Conservation (phyloP, 1,140 invertebrate species). For the Heliconius himera region DNA sequence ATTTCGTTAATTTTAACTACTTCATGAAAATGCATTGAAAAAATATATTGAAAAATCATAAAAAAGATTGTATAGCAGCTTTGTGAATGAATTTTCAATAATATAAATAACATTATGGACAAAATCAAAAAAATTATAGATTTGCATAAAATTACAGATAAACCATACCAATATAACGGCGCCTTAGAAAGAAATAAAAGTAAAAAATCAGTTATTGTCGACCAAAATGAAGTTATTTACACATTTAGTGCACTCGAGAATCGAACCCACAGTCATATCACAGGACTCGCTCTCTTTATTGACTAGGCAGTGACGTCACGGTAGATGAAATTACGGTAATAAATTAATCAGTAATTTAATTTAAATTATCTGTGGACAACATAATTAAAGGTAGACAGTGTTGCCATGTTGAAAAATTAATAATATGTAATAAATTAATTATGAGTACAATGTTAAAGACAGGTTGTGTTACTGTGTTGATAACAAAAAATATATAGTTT, state of each 20-base stretch:
- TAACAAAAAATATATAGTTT: too few relatives aligned
- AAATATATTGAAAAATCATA: too few relatives aligned
- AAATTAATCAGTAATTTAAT: constrained; percentile 14
- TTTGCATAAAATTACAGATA: background rate
- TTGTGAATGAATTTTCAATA: too few relatives aligned
- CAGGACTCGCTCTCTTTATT: constrained; percentile 55
- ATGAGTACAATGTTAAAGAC: too few relatives aligned
- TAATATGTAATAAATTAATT: too few relatives aligned
- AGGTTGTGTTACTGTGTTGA: too few relatives aligned
- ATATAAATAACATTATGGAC: too few relatives aligned
- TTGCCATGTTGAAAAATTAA: background rate
- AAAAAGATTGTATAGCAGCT: too few relatives aligned
- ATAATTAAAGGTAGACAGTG: background rate
- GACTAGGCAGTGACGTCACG: constrained; percentile 55
- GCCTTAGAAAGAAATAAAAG: constrained; percentile 23
- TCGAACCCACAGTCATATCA: constrained; percentile 49
- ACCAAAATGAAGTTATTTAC: constrained; percentile 51
- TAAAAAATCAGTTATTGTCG: constrained; percentile 53
- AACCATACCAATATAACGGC: background rate
- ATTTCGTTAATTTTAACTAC: too few relatives aligned
- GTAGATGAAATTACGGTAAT: background rate
- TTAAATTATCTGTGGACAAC: constrained; percentile 28
- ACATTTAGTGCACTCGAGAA: constrained; percentile 37
- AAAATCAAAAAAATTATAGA: background rate
- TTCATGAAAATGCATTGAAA: too few relatives aligned